These are phyloP conservation scores for Ypsolopha scabrella DNA, from an alignment of 2,888 invertebrate species.

Conservation along the genomic window DNA sequence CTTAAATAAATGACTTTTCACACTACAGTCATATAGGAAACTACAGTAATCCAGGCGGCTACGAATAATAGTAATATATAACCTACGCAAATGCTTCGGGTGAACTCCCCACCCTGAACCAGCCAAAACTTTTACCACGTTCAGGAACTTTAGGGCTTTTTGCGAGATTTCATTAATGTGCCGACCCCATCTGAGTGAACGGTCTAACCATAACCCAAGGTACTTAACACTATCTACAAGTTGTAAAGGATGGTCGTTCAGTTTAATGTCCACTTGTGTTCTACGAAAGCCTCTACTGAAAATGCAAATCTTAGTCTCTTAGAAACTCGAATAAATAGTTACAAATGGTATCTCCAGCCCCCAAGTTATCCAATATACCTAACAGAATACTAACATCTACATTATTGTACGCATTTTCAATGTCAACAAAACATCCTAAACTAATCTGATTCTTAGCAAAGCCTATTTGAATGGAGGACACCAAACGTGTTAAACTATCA, in stretches of 20 bases:
- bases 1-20: no score
- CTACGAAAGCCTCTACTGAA: no score
- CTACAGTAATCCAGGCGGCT: no score
- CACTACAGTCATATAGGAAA: no score
- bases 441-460: constrained; percentile 10
- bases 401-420: constrained; percentile 19
- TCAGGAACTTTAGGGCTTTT: background rate
- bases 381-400: constrained; percentile 10
- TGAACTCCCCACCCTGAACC: no score
- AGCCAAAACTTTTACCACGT: background rate
- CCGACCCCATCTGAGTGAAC: background rate
- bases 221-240: constrained; percentile 1
- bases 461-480: constrained; percentile 10
- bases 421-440: constrained; percentile 17
- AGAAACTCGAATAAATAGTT: constrained; percentile 14
- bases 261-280: background rate
- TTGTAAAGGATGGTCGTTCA: background rate
- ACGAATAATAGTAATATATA: no score
- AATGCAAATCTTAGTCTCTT: background rate
- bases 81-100: no score
- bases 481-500: constrained; percentile 8
- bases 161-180: background rate
- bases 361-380: constrained; percentile 9
- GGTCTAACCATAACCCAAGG: background rate
- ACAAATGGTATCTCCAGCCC: constrained; percentile 7